phyloP scores from a whole-genome alignment of 2,888 invertebrate species.

The Theretra japonica region DNA sequence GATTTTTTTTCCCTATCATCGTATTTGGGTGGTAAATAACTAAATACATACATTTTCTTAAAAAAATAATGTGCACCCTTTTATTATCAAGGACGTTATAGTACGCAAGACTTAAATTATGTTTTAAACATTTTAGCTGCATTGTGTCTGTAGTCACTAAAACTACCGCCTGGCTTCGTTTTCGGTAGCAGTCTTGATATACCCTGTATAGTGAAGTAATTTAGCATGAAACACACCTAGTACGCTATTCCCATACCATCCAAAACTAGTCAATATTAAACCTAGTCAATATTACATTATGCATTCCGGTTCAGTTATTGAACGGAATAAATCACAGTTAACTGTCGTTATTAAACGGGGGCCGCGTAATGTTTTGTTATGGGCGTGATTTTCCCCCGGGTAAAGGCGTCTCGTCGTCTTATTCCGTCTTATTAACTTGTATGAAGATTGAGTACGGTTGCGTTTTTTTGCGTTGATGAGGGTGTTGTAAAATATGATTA shows the following conservation, averaged over 20 bases:
- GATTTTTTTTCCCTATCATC: too few species aligned
- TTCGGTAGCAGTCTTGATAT: too few species aligned
- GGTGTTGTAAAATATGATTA: background rate
- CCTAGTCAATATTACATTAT: constrained; percentile 51
- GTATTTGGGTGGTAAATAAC: too few species aligned
- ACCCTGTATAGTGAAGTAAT: too few species aligned
- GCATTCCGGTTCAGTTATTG: constrained; percentile 51
- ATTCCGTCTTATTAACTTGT: constrained; percentile 1
- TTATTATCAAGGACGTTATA: too few species aligned
- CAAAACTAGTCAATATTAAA: constrained; percentile 30
- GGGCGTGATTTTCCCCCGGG: background rate
- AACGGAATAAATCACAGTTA: constrained; percentile 59
- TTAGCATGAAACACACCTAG: background rate
- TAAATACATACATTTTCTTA: too few species aligned
- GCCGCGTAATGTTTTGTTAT: constrained; percentile 14
- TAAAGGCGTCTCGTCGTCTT: background rate
- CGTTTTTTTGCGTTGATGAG: background rate
- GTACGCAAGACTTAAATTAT: too few species aligned
- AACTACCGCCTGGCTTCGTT: too few species aligned
- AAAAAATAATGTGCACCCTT: too few species aligned
- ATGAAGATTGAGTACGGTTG: constrained; percentile 6
- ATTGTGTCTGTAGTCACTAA: too few species aligned
- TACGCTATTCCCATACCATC: background rate
- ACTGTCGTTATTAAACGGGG: constrained; percentile 52
- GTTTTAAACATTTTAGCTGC: too few species aligned